Evolutionary conservation across 2,797 vertebrate species (phyloP).

Genomic region (Halcyon smyrnensis): DNA sequence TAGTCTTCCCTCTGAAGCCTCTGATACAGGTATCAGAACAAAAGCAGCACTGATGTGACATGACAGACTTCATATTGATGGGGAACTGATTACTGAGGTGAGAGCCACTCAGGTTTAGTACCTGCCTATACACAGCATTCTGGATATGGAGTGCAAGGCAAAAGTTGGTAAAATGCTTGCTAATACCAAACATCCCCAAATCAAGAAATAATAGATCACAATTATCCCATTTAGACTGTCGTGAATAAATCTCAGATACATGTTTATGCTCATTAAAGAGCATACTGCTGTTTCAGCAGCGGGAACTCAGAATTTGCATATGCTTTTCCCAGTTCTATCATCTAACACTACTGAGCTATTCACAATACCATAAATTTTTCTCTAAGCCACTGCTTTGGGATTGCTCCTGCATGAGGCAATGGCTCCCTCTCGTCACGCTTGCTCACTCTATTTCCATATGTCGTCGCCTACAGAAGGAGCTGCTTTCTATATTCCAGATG

Average conservation of each 20-base stretch:
- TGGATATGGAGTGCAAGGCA: rapidly evolving
- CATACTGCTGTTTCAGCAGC: neutral
- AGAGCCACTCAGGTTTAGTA: rapidly evolving
- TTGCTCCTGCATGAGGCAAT: neutral
- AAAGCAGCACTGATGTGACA: neutral
- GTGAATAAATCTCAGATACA: neutral
- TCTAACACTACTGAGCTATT: neutral
- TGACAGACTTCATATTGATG: neutral
- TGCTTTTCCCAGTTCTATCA: neutral
- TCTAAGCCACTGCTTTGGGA: neutral
- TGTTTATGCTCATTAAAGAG: neutral
- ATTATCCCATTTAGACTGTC: neutral
- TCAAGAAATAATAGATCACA: neutral
- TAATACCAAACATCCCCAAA: neutral
- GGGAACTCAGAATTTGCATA: neutral
- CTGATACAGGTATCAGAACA: neutral
- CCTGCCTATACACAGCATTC: neutral
- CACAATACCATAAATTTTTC: neutral
- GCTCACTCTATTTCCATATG: neutral
- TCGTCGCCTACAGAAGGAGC: neutral
- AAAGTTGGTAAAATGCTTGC: neutral
- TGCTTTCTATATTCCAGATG: neutral
- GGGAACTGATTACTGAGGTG: neutral
- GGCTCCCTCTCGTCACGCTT: neutral
- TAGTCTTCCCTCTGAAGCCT: neutral